Evolutionary conservation across 1,140 invertebrate species (phyloP).

Genomic region (Laupala kohalensis): DNA sequence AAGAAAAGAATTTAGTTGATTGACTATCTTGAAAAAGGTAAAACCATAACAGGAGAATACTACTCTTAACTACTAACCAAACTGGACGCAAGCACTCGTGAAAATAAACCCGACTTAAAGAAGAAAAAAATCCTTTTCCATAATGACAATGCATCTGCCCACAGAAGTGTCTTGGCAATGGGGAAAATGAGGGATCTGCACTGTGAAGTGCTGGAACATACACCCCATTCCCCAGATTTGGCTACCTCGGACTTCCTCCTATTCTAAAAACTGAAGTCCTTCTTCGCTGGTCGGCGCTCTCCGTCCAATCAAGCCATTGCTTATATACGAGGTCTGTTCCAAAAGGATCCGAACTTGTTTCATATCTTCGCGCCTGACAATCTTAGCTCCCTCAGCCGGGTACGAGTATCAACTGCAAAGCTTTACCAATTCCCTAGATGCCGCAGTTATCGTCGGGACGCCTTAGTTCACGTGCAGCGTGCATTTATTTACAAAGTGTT

Average conservation of each 20-base stretch:
- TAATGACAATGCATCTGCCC: slow-evolving; percentile 5
- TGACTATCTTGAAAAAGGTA: neutral
- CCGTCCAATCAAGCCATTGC: neutral
- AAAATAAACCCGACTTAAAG: neutral
- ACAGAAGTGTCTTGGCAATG: slow-evolving; percentile 4
- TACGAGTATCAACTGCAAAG: too few relatives aligned
- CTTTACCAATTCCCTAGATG: too few relatives aligned
- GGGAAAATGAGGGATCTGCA: slow-evolving; percentile 15
- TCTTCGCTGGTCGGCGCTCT: neutral
- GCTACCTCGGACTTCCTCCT: slow-evolving; percentile 23
- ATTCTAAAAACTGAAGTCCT: slow-evolving; percentile 19
- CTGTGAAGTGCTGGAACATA: slow-evolving; percentile 22
- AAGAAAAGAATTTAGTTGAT: neutral
- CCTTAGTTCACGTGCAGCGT: too few relatives aligned
- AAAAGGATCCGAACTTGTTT: too few relatives aligned
- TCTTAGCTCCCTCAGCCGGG: too few relatives aligned
- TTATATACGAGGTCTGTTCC: too few relatives aligned
- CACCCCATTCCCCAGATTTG: slow-evolving; percentile 25
- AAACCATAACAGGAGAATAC: neutral
- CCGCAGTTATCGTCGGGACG: too few relatives aligned
- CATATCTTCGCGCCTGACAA: too few relatives aligned
- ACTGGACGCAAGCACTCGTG: neutral
- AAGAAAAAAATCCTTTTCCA: neutral
- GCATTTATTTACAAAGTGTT: too few relatives aligned
- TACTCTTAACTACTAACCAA: neutral